A percentile compares a stretch with the other conserved stretches of the same genome.
These are phyloP conservation scores for Embidobia sp. DNA, from an alignment of 2,888 invertebrate species.

Conservation along the genomic window DNA sequence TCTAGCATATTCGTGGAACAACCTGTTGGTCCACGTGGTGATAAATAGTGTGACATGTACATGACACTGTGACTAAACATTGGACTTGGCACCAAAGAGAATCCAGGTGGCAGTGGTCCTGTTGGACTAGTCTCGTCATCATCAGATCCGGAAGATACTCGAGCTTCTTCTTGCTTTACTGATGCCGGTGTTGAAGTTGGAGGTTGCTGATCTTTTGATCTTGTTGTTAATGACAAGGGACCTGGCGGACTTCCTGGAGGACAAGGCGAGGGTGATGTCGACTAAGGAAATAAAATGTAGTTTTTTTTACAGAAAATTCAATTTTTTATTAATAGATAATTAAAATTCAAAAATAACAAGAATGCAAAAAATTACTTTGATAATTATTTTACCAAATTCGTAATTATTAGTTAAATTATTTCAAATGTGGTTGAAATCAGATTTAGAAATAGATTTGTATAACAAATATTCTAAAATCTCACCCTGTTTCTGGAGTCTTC, in stretches of 20 bases:
- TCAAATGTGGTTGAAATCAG: too few species aligned
- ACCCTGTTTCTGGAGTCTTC: constrained; percentile 83
- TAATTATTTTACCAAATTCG: too few species aligned
- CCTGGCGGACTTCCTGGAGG: constrained; percentile 78
- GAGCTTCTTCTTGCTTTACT: constrained; percentile 77
- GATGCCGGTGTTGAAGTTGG: constrained; percentile 75
- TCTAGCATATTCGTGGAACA: constrained; percentile 85
- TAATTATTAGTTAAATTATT: too few species aligned
- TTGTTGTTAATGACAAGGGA: constrained; percentile 78
- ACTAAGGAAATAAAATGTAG: constrained; percentile 71
- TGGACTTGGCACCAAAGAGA: constrained; percentile 92
- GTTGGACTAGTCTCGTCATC: constrained; percentile 84
- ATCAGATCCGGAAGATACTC: constrained; percentile 80
- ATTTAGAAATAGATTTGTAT: too few species aligned
- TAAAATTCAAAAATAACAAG: too few species aligned
- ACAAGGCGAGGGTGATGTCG: constrained; percentile 78
- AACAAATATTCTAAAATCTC: too few species aligned
- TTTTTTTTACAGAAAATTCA: too few species aligned
- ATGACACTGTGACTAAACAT: constrained; percentile 95
- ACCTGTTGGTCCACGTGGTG: constrained; percentile 80
- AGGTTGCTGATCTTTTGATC: constrained; percentile 78
- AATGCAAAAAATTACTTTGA: too few species aligned
- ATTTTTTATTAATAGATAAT: too few species aligned
- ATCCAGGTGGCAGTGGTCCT: constrained; percentile 84
- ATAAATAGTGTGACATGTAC: constrained; percentile 95